Percentiles rank a stretch among this genome's conserved stretches.
Evolutionary conservation across 2,888 invertebrate species (phyloP).

Genomic region (Andricus quercusramuli): DNA sequence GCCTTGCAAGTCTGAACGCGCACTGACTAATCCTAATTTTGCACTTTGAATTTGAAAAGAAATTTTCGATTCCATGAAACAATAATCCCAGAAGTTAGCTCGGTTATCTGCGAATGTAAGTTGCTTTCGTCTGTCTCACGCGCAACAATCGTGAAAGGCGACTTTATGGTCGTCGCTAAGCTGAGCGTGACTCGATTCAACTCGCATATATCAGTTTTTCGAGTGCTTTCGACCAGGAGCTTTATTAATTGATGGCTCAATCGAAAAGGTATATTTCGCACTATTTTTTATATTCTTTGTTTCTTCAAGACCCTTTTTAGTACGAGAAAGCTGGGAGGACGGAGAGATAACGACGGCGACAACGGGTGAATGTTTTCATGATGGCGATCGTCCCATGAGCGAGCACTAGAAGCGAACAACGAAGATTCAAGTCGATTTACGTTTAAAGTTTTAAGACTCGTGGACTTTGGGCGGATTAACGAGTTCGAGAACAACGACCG

Average conservation of each 20-base stretch:
- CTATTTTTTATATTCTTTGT: background rate
- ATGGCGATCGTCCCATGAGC: slow-evolving; percentile 47
- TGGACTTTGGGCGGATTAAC: slow-evolving; percentile 47
- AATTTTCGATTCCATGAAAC: background rate
- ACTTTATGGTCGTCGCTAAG: slow-evolving; percentile 19
- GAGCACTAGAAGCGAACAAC: background rate
- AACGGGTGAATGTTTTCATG: slow-evolving; percentile 45
- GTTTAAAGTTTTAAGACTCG: background rate
- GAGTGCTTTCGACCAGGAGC: background rate
- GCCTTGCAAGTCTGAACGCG: background rate
- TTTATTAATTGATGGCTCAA: background rate
- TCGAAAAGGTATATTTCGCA: background rate
- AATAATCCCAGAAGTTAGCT: background rate
- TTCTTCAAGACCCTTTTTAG: slow-evolving; percentile 6
- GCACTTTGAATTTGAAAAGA: background rate
- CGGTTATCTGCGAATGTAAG: background rate
- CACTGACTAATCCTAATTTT: background rate
- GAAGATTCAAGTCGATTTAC: background rate
- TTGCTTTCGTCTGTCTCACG: slow-evolving; percentile 6
- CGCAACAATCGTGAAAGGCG: slow-evolving; percentile 42
- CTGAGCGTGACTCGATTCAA: slow-evolving; percentile 5
- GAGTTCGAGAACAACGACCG: slow-evolving; percentile 36
- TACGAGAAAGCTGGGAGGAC: slow-evolving; percentile 43
- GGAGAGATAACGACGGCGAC: slow-evolving; percentile 51
- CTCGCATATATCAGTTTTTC: background rate